Base-by-base conservation (phyloP, 1,140 invertebrate species). In the Thaumatotibia leucotreta region DNA sequence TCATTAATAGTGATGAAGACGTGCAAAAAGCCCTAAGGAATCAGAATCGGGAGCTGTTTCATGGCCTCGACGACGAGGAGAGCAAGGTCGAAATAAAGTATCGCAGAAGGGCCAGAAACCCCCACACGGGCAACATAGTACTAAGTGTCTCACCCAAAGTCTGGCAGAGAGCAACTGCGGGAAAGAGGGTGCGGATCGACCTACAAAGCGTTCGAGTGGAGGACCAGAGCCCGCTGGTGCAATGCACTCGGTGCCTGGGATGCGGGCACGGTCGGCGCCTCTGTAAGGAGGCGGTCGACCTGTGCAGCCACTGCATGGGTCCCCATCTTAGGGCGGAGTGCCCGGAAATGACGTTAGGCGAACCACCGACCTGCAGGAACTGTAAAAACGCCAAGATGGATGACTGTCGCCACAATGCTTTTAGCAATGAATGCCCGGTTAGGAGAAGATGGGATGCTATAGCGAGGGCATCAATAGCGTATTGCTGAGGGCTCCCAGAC, bases 161-260 rank as follows among this genome's bases (percentile, higher is more conserved):
- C 1, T 68, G 66, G 63, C 11, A 32, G n/a, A 27, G 50, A 9
- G n/a, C 54, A 0, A 65, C 27, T 4, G 33, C 33, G 1, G n/a
- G 8, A 9, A 54, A 27, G 4, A 14, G 1, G 2, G 22, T 58
- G 1, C 50, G 29, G 8, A 64, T 67, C 1, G 65, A 66, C 17
- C 14, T 68, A 1, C 63, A 68, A 39, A 23, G 20, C 4, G 50
- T 66, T 9, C n/a, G 2, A 10, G 70, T 69, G 1, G 61, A 31
- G 11, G 70, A 75, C 66, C 67, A 75, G 23, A 54, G 67, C 1
- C 67, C 70, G 0, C 20, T 72, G 22, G 58, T 75, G 6, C 73
- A 75, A 39, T 75, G 73, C 32, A 45, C 68, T 0, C 35, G 39
- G 9, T 73, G 72, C 27, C 33, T 70, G 3, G 68, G 58, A n/a